Evolutionary conservation across 2,888 invertebrate species (phyloP).

Genomic region (Eubasilissa splendida): DNA sequence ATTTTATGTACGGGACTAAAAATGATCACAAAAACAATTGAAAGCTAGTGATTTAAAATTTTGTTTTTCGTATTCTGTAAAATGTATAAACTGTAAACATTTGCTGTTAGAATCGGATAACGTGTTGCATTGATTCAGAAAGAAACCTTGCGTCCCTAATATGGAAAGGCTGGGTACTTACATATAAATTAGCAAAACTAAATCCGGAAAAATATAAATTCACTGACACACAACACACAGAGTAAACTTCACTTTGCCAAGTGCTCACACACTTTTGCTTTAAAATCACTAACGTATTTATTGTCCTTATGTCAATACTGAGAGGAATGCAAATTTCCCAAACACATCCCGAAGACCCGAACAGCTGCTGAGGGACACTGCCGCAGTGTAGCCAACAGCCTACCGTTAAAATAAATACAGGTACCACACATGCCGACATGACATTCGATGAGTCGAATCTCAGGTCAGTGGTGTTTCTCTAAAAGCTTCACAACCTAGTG

Average conservation of each 20-base stretch:
- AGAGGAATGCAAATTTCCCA: constrained; percentile 30
- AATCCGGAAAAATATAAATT: neutral
- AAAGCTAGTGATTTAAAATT: neutral
- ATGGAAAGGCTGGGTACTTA: constrained; percentile 40
- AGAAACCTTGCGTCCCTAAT: constrained; percentile 33
- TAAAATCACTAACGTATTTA: constrained; percentile 34
- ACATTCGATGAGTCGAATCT: too few relatives aligned
- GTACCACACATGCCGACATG: too few relatives aligned
- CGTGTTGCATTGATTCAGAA: constrained; percentile 43
- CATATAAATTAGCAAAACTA: constrained; percentile 20
- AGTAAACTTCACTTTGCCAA: neutral
- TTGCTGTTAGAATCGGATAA: constrained; percentile 21
- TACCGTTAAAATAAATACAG: too few relatives aligned
- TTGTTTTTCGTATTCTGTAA: neutral
- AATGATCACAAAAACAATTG: constrained; percentile 17
- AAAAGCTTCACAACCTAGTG: too few relatives aligned
- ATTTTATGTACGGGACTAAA: constrained; percentile 7
- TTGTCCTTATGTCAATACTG: constrained; percentile 41
- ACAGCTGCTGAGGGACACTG: constrained; percentile 50
- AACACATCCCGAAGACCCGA: constrained; percentile 36
- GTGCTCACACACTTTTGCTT: constrained; percentile 22
- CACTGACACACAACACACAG: constrained; percentile 6
- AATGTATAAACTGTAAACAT: constrained; percentile 9
- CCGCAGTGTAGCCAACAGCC: constrained; percentile 17
- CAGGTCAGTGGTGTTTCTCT: too few relatives aligned